phyloP scores from a whole-genome alignment of 1,140 invertebrate species.

The Paramacrobiotus metropolitanus region DNA sequence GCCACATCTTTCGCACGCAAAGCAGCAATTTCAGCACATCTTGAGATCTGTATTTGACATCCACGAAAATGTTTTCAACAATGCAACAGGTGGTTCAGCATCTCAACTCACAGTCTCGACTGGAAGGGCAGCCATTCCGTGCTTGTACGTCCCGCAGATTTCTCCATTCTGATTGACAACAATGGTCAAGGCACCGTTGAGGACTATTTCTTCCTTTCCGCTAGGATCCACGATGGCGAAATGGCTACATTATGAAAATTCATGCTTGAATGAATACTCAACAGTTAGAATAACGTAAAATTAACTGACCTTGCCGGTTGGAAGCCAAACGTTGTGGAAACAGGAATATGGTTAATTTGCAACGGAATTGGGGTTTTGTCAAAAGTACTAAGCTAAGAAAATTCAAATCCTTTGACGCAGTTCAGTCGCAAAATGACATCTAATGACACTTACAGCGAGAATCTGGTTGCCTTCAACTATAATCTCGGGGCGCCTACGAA shows the following conservation, averaged over 20 bases:
- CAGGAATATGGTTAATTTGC: neutral
- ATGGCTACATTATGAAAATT: neutral
- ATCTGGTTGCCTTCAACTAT: neutral
- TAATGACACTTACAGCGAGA: neutral
- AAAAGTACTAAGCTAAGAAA: neutral
- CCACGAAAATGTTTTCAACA: neutral
- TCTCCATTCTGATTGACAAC: neutral
- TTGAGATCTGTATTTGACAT: neutral
- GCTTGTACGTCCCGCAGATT: neutral
- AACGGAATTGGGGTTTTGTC: neutral
- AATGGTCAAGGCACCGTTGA: neutral
- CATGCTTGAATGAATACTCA: too few species aligned
- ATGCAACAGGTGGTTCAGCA: neutral
- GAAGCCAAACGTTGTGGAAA: neutral
- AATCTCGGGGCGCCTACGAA: neutral
- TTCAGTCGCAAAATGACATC: neutral
- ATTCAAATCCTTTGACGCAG: neutral
- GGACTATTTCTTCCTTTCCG: neutral
- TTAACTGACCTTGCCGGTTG: neutral
- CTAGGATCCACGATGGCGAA: neutral
- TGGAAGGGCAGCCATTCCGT: neutral
- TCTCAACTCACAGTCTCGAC: neutral
- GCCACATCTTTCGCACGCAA: neutral
- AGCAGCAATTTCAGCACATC: neutral
- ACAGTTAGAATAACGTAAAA: too few species aligned